Percentiles rank a stretch among this genome's conserved stretches.
phyloP scores from a whole-genome alignment of 2,888 invertebrate species.

The Phytoseiulus persimilis region DNA sequence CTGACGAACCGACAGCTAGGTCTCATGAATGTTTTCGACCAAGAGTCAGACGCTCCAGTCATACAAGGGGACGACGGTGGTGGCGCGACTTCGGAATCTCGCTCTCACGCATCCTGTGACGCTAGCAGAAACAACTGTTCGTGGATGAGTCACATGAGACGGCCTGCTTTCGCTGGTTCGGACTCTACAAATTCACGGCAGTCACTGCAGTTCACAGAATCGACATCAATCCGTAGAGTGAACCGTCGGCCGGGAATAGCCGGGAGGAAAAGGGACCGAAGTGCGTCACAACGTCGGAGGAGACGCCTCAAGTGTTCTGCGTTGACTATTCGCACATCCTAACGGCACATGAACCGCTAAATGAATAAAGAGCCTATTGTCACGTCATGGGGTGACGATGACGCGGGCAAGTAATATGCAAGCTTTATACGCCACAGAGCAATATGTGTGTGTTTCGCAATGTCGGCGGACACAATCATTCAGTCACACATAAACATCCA shows the following conservation, averaged over 20 bases:
- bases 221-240: too few relatives aligned
- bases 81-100: not conserved
- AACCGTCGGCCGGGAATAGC: not conserved
- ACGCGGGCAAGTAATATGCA: not conserved
- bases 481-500: not conserved
- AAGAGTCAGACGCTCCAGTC: not conserved
- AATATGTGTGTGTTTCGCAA: not conserved
- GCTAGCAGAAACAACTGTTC: not conserved
- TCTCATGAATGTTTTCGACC: not conserved
- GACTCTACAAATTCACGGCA: not conserved
- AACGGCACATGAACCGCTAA: not conserved
- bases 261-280: not conserved
- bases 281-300: not conserved
- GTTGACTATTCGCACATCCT: not conserved
- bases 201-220: not conserved
- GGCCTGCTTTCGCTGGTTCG: not conserved
- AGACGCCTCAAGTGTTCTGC: not conserved
- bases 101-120: not conserved
- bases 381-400: not conserved
- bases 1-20: not conserved
- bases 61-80: not conserved
- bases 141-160: not conserved
- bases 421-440: not conserved
- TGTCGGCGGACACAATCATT: not conserved
- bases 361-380: not conserved